These are phyloP conservation scores for Sebastes minor DNA, from an alignment of 2,797 vertebrate species.

Conservation along the genomic window DNA sequence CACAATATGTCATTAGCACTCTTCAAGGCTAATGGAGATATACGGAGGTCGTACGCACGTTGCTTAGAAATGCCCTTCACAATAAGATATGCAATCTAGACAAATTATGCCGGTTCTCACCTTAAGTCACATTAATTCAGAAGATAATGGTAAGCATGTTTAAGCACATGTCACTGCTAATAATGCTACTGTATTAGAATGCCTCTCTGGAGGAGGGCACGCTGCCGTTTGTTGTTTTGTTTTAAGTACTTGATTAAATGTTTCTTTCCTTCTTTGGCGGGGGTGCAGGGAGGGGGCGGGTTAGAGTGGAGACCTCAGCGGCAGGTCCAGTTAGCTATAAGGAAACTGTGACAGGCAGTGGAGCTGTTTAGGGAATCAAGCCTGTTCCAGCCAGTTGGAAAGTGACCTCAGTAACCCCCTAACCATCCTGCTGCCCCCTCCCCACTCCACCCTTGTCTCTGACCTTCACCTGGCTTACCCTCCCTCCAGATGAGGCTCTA, in stretches of 20 bases:
- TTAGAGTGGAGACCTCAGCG: neutral
- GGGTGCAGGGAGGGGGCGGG: neutral
- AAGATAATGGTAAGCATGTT: conserved; percentile 11
- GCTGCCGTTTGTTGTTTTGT: neutral
- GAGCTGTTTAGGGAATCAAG: conserved; percentile 26
- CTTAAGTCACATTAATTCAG: conserved; percentile 25
- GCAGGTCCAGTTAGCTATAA: neutral
- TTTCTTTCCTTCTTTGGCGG: neutral
- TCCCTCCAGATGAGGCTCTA: conserved; percentile 11
- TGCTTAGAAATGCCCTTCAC: conserved; percentile 48
- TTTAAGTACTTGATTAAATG: neutral
- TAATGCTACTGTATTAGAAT: neutral
- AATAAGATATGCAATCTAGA: conserved; percentile 31
- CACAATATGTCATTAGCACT: conserved; percentile 66
- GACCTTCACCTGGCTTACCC: conserved; percentile 28
- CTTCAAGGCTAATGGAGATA: conserved; percentile 73
- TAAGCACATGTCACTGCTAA: conserved; percentile 24
- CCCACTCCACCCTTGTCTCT: neutral
- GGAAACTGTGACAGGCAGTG: conserved; percentile 8
- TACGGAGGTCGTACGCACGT: conserved; percentile 33
- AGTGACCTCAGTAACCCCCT: conserved; percentile 19
- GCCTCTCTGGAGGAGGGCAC: neutral
- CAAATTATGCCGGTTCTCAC: conserved; percentile 34
- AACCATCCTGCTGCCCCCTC: neutral
- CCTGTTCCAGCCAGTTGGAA: neutral